Evolutionary conservation across 2,797 vertebrate species (phyloP).

Genomic region (Mionectes olivaceus): DNA sequence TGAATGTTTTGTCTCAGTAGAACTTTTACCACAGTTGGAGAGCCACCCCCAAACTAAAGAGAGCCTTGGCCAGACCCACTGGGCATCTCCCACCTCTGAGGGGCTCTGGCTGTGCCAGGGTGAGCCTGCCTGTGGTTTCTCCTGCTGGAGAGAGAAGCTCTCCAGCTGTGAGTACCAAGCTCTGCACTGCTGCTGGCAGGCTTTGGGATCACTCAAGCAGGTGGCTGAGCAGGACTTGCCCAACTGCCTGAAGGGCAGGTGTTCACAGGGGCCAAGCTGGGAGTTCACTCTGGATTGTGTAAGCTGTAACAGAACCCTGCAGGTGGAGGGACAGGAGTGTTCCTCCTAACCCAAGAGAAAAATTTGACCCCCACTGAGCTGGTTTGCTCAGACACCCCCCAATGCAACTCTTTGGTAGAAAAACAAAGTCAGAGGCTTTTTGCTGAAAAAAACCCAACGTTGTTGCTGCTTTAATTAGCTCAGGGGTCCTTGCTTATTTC

Average conservation of each 20-base stretch:
- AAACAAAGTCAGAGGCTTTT: background rate
- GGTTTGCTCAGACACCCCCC: background rate
- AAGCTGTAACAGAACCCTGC: background rate
- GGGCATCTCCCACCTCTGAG: background rate
- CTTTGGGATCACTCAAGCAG: background rate
- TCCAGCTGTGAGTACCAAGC: background rate
- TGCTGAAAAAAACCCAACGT: background rate
- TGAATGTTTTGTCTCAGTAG: accelerated
- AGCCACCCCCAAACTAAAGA: background rate
- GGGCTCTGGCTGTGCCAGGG: background rate
- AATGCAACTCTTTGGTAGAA: background rate
- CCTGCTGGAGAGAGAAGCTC: background rate
- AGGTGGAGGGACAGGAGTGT: background rate
- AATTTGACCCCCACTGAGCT: background rate
- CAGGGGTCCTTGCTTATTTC: background rate
- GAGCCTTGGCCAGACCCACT: background rate
- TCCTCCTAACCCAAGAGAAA: background rate
- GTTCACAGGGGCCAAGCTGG: background rate
- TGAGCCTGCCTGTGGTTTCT: background rate
- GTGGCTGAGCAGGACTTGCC: background rate
- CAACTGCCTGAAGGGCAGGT: background rate
- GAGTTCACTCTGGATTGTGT: accelerated
- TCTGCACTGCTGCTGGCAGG: too few relatives aligned
- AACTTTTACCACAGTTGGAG: background rate
- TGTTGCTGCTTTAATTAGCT: background rate